These are phyloP conservation scores for Syngnathus rostellatus DNA, from an alignment of 2,797 vertebrate species.

Conservation along the genomic window DNA sequence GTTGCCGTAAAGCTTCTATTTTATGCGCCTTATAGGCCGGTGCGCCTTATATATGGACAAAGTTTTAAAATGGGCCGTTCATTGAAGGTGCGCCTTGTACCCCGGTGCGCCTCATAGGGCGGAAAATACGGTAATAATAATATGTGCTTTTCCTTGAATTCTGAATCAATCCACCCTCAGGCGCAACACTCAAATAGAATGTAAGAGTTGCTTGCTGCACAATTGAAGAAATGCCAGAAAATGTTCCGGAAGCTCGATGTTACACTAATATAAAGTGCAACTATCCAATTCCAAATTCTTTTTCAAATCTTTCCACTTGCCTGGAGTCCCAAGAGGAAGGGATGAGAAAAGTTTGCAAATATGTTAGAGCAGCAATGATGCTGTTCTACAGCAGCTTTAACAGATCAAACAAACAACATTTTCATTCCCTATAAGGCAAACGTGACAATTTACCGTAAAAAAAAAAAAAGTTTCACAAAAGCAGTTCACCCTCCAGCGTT, in stretches of 20 bases:
- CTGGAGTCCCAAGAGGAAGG: neutral
- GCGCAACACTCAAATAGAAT: neutral
- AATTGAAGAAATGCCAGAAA: slow-evolving; percentile 1
- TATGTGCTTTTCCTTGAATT: neutral
- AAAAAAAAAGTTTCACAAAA: neutral
- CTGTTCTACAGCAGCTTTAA: neutral
- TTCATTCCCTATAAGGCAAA: neutral
- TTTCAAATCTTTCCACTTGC: neutral
- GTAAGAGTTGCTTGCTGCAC: neutral
- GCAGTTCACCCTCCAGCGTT: neutral
- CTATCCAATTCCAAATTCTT: neutral
- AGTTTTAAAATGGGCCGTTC: too few relatives aligned
- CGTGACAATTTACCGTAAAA: neutral
- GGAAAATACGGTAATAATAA: too few relatives aligned
- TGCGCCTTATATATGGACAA: too few relatives aligned
- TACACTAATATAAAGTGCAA: neutral
- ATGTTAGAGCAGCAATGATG: neutral
- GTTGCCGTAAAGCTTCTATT: too few relatives aligned
- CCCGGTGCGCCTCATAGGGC: too few relatives aligned
- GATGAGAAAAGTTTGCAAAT: neutral
- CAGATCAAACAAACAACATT: neutral
- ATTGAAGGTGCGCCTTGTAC: too few relatives aligned
- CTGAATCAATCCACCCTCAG: neutral
- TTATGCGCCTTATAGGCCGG: too few relatives aligned
- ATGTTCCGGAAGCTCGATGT: neutral